Evolutionary conservation across 2,797 vertebrate species (phyloP), one percentile per base, ranked within the genome.

Genomic region (Arnoldichthys spilopterus): DNA sequence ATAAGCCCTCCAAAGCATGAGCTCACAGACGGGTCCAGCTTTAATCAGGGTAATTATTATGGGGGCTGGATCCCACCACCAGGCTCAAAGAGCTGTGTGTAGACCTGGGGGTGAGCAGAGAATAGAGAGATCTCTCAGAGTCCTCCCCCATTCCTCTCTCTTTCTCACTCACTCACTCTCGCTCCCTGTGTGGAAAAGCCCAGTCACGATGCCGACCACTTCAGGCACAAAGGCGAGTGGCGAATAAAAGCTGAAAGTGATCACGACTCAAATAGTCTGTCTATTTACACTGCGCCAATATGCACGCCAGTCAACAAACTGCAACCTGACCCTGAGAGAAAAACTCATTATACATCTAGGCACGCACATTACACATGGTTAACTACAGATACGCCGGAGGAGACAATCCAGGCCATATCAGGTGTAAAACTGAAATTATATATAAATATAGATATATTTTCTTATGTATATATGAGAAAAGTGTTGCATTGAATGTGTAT

Each of bases 141-240:
- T 63, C 51, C 47, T 6, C 16, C 28, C 64, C 73, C 54, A 24
- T 66, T 40, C 3, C 58, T 13, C 26, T 30, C 40, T 54, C 47
- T 15, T 26, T n/a, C 32, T 40, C 58, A 26, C 49, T 54, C 78
- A 43, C 76, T 45, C 72, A n/a, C 64, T 18, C 80, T 43, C 72
- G n/a, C n/a, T n/a, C n/a, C n/a, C 54, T 34, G 58, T 71, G 58
- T 77, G 74, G 80, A 77, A 77, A 77, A 82, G 68, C 81, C 81
- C 69, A 80, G 83, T 80, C 83, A 82, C 80, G 80, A 85, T 71
- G 59, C 80, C 16, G 71, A 74, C 54, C 84, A 84, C 82, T 85
- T 72, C 75, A 83, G 63, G 63, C 82, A 82, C 79, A 84, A 80
- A 83, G 51, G 75, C 59, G 16, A 62, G 63, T 32, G 43, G 62